Evolutionary conservation across 2,113 vertebrate genomes (phyloP).

Genomic region (Meles meles): DNA sequence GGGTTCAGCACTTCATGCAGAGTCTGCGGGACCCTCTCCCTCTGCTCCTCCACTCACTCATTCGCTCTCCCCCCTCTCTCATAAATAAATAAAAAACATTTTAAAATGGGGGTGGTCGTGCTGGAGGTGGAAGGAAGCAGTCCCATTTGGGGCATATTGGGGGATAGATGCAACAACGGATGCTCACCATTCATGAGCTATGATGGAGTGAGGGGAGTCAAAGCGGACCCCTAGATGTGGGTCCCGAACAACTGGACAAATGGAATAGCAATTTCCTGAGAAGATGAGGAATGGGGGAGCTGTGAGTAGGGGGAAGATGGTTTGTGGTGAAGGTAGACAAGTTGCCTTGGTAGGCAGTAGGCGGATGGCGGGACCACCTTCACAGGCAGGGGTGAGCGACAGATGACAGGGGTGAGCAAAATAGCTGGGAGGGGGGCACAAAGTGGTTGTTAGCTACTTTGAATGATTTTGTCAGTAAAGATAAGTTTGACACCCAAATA

Average conservation of each 20-base stretch:
- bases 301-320: rapidly evolving
- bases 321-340: neutral
- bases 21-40: neutral
- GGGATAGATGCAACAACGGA: neutral
- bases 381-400: neutral
- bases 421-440: too few species aligned
- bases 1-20: neutral
- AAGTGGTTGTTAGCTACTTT: neutral
- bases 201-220: neutral
- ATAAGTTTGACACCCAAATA: neutral
- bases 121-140: neutral
- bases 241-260: neutral
- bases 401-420: rapidly evolving
- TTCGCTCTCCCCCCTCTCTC: neutral
- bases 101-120: too few species aligned
- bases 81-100: neutral
- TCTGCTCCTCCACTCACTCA: neutral
- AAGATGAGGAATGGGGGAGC: neutral
- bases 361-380: too few species aligned
- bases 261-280: neutral
- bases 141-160: neutral
- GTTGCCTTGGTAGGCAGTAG: neutral
- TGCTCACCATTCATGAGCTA: neutral
- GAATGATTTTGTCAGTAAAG: neutral
- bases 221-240: neutral